A percentile compares a stretch with the other conserved stretches of the same genome.
phyloP scores from a whole-genome alignment of 2,888 invertebrate species.

The Boloria euphrosyne region DNA sequence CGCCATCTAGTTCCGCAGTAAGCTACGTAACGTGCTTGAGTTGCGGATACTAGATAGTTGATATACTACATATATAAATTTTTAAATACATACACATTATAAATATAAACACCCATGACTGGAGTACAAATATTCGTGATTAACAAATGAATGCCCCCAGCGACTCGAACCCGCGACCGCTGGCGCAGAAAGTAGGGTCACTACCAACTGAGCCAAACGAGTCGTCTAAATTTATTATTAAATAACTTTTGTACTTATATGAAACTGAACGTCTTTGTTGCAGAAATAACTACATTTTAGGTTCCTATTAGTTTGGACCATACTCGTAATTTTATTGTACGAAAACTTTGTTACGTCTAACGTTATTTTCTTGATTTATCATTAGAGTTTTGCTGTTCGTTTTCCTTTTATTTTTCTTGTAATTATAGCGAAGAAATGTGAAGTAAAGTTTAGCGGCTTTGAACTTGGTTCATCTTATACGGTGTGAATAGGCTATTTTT shows the following conservation, averaged over 20 bases:
- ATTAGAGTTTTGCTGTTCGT: constrained; percentile 19
- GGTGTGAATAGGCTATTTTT: not conserved
- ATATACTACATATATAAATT: too few species aligned
- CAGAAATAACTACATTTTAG: constrained; percentile 17
- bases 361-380: constrained; percentile 32
- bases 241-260: not conserved
- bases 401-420: constrained; percentile 29
- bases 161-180: too few species aligned
- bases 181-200: too few species aligned
- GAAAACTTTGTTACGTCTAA: constrained; percentile 36
- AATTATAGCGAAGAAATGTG: constrained; percentile 12
- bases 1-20: too few species aligned
- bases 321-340: constrained; percentile 36
- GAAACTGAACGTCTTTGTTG: constrained; percentile 6
- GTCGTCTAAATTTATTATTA: too few species aligned
- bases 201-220: too few species aligned
- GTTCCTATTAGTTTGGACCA: constrained; percentile 19
- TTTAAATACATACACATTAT: too few species aligned
- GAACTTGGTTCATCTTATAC: not conserved
- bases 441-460: not conserved
- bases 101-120: too few species aligned
- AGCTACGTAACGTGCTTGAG: too few species aligned
- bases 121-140: too few species aligned
- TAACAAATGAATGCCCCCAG: too few species aligned
- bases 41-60: too few species aligned